Evolutionary conservation across 2,797 vertebrate species (phyloP).

Genomic region (Artibeus jamaicensis): DNA sequence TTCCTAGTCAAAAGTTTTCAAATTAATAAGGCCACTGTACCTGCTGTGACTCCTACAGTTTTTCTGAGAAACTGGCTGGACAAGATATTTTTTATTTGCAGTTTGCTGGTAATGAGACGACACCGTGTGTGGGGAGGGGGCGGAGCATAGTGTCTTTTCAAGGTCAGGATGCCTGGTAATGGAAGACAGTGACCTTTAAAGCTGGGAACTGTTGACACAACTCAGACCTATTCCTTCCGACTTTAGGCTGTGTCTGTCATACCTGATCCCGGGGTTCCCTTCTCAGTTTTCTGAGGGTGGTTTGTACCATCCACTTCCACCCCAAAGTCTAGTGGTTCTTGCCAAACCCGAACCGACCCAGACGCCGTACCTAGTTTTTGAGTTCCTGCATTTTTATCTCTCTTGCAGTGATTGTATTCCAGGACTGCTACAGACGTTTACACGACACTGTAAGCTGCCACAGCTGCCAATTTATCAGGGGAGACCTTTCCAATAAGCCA

Average conservation of each 20-base stretch:
- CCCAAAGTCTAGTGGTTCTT: not conserved
- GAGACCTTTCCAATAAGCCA: not conserved
- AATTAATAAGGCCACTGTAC: not conserved
- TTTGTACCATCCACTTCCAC: accelerated
- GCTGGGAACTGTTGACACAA: not conserved
- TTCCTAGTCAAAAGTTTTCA: not conserved
- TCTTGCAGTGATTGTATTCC: not conserved
- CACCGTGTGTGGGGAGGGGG: no score
- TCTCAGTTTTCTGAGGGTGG: not conserved
- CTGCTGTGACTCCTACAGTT: not conserved
- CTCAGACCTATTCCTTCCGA: not conserved
- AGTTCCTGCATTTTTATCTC: not conserved
- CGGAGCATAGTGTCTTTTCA: not conserved
- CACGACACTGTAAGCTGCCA: not conserved
- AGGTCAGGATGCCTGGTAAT: not conserved
- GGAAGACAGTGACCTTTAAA: not conserved
- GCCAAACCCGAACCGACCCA: not conserved
- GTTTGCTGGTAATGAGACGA: not conserved
- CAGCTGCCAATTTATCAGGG: not conserved
- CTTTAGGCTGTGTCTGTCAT: no score
- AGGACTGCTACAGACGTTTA: not conserved
- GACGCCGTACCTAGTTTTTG: not conserved
- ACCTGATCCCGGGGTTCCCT: no score
- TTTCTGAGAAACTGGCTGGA: not conserved
- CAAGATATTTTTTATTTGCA: not conserved